Conservation (phyloP, 2,797 vertebrate genomes). For the Distichodus sexfasciatus region DNA sequence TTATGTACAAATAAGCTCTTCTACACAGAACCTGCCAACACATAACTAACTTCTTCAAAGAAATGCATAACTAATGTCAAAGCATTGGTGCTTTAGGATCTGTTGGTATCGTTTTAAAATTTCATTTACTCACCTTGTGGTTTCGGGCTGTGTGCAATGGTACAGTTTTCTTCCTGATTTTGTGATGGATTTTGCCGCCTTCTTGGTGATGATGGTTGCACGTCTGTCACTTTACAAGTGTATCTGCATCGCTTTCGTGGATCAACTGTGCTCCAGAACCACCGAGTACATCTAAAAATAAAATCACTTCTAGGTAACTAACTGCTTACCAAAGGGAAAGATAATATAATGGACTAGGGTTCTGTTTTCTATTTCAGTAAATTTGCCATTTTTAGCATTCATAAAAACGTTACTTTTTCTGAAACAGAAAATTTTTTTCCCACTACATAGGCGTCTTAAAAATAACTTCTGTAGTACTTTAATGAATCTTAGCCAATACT, state of each 20-base stretch:
- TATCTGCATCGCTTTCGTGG: constrained; percentile 86
- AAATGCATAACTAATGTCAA: not conserved
- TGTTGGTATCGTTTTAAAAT: not conserved
- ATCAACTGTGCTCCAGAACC: constrained; percentile 92
- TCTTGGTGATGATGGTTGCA: constrained; percentile 75
- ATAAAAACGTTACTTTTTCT: too few species aligned
- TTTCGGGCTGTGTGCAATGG: constrained; percentile 84
- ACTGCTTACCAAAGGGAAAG: too few species aligned
- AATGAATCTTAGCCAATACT: too few species aligned
- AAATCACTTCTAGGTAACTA: not conserved
- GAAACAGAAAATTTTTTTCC: too few species aligned
- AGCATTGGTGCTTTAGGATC: not conserved
- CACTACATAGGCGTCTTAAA: too few species aligned
- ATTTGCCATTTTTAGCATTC: too few species aligned
- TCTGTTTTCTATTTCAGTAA: too few species aligned
- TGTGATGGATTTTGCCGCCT: constrained; percentile 68
- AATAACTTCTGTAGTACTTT: too few species aligned
- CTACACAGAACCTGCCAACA: not conserved
- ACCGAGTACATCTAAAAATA: constrained; percentile 80
- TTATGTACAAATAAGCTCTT: not conserved
- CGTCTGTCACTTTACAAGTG: constrained; percentile 85
- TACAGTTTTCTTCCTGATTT: constrained; percentile 81
- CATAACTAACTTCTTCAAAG: not conserved
- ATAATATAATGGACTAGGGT: too few species aligned
- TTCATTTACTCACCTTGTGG: constrained; percentile 67